These are phyloP conservation scores for Erebia palarica DNA, from an alignment of 2,888 invertebrate genomes.

Conservation along the genomic window DNA sequence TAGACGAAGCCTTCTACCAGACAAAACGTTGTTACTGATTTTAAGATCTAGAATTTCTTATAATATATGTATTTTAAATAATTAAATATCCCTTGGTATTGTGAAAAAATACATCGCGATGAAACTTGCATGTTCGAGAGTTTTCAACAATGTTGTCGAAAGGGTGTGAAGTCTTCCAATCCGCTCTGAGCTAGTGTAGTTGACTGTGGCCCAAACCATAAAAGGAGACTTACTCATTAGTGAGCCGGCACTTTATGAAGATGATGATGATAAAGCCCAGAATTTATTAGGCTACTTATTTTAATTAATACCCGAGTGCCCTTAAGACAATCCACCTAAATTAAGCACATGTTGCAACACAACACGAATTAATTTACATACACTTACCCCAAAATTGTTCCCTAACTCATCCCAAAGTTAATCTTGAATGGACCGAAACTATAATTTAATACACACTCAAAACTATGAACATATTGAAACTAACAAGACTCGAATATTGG, in stretches of 20 bases:
- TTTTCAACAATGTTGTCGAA: no score
- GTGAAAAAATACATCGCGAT: no score
- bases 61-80: no score
- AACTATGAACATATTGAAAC: constrained; percentile 43
- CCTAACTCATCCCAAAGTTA: constrained; percentile 39
- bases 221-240: no score
- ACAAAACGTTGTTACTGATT: no score
- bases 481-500: constrained; percentile 40
- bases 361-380: constrained; percentile 36
- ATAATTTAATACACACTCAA: constrained; percentile 43
- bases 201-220: no score
- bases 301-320: constrained; percentile 11
- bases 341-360: constrained; percentile 31
- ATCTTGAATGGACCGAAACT: constrained; percentile 40
- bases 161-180: no score
- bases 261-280: not conserved
- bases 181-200: no score
- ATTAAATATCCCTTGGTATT: no score
- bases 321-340: constrained; percentile 24
- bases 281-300: not conserved
- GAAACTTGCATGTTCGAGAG: not conserved
- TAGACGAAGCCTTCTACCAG: no score
- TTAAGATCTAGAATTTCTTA: no score
- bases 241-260: not conserved
- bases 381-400: constrained; percentile 34